A percentile compares a stretch with the other conserved stretches of the same genome.
Evolutionary conservation across 2,797 vertebrate species (phyloP).

Genomic region (Catharus ustulatus): DNA sequence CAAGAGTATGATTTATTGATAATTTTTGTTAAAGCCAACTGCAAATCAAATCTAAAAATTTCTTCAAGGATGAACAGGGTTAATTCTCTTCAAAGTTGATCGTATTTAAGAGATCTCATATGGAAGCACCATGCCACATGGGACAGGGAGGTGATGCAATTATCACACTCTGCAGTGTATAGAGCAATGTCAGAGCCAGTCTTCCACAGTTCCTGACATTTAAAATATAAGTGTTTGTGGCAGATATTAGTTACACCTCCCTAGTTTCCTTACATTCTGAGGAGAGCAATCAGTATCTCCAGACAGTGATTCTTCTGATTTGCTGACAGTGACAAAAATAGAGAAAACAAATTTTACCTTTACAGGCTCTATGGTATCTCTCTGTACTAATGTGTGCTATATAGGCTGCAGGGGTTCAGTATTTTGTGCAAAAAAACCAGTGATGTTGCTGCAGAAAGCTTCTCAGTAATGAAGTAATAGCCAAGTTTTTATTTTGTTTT

Average conservation of each 20-base stretch:
- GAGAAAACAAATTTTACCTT: not conserved
- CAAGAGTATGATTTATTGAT: not conserved
- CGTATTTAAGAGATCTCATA: not conserved
- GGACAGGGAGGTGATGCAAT: not conserved
- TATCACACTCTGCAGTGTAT: not conserved
- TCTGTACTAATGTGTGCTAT: not conserved
- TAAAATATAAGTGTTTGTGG: not conserved
- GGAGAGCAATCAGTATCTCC: not conserved
- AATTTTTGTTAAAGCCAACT: not conserved
- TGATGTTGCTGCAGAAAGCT: not conserved
- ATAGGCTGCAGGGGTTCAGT: not conserved
- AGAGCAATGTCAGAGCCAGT: not conserved
- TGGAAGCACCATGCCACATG: not conserved
- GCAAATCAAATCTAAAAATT: not conserved
- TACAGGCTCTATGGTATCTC: not conserved
- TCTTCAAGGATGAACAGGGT: not conserved
- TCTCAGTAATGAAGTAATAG: constrained; percentile 10
- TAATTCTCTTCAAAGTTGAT: not conserved
- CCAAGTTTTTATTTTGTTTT: constrained; percentile 47
- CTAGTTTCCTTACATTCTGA: not conserved
- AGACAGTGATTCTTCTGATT: not conserved
- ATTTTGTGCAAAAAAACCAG: not conserved
- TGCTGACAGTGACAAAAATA: not conserved
- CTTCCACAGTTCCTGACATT: not conserved
- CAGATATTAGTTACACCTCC: not conserved